A percentile compares a stretch with the other conserved stretches of the same genome.
These are phyloP conservation scores for Sminthurinus aureus DNA, from an alignment of 2,888 invertebrate genomes.

Conservation along the genomic window DNA sequence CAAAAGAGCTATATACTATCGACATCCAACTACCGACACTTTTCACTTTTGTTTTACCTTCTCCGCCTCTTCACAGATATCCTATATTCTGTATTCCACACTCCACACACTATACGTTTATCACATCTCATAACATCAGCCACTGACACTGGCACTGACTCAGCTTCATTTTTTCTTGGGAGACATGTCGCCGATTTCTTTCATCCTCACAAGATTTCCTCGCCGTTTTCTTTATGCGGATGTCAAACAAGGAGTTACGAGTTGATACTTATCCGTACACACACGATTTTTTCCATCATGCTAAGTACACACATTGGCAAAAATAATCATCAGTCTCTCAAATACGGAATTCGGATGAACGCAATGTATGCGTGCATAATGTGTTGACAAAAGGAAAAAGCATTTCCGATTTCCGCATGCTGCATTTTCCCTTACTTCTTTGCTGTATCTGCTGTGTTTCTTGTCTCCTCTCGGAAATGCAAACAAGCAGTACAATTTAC, in stretches of 20 bases:
- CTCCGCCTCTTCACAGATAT: not conserved
- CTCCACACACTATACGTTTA: no score
- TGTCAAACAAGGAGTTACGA: not conserved
- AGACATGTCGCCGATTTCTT: no score
- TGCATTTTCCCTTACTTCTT: no score
- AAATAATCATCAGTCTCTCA: not conserved
- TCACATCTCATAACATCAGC: no score
- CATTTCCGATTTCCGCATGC: no score
- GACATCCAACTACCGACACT: no score
- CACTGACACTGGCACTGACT: no score
- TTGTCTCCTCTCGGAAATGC: not conserved
- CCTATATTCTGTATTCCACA: no score
- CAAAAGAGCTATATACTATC: not conserved
- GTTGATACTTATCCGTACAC: not conserved
- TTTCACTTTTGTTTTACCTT: slow-evolving; percentile 14
- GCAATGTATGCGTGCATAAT: not conserved
- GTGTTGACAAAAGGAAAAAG: not conserved
- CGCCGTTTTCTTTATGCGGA: not conserved
- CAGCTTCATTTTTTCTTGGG: no score
- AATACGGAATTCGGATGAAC: not conserved
- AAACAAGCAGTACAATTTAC: not conserved
- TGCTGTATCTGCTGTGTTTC: no score
- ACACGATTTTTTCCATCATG: slow-evolving; percentile 5
- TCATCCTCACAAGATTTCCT: not conserved
- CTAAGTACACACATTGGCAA: slow-evolving; percentile 15